Percentiles rank a stretch among this genome's conserved stretches.
phyloP scores from a whole-genome alignment of 1,140 invertebrate species.

The Cydia strobilella region DNA sequence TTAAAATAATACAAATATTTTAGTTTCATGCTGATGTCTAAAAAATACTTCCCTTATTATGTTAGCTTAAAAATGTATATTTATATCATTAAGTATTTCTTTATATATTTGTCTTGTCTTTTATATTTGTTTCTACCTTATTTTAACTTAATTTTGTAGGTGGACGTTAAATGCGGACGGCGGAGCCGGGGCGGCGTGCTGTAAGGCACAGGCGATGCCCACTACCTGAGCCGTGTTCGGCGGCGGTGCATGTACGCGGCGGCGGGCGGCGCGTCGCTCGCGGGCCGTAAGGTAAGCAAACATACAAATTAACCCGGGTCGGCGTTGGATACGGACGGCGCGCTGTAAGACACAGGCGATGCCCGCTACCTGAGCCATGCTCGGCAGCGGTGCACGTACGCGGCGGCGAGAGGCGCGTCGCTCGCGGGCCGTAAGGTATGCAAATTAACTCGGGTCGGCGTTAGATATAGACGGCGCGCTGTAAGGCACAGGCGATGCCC shows the following conservation, averaged over 20 bases:
- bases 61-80: too few species aligned
- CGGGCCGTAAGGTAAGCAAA: slow-evolving; percentile 82
- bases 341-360: slow-evolving; percentile 37
- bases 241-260: slow-evolving; percentile 86
- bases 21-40: too few species aligned
- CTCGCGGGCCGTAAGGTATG: slow-evolving; percentile 84
- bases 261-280: slow-evolving; percentile 86
- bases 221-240: slow-evolving; percentile 61
- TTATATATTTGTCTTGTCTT: slow-evolving; percentile 5
- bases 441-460: slow-evolving; percentile 52
- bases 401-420: slow-evolving; percentile 86
- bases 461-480: slow-evolving; percentile 42
- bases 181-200: slow-evolving; percentile 43
- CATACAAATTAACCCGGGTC: slow-evolving; percentile 57
- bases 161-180: slow-evolving; percentile 59
- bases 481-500: slow-evolving; percentile 41
- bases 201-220: slow-evolving; percentile 41
- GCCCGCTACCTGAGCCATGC: slow-evolving; percentile 60
- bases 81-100: neutral
- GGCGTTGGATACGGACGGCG: slow-evolving; percentile 50
- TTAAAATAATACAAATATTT: too few species aligned
- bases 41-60: too few species aligned
- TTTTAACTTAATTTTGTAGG: slow-evolving; percentile 47
- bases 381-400: slow-evolving; percentile 83
- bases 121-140: slow-evolving; percentile 5